Percentiles rank a stretch among this genome's conserved stretches.
Evolutionary conservation across 2,888 invertebrate genomes (phyloP).

Genomic region (Balanococcus diminutus): DNA sequence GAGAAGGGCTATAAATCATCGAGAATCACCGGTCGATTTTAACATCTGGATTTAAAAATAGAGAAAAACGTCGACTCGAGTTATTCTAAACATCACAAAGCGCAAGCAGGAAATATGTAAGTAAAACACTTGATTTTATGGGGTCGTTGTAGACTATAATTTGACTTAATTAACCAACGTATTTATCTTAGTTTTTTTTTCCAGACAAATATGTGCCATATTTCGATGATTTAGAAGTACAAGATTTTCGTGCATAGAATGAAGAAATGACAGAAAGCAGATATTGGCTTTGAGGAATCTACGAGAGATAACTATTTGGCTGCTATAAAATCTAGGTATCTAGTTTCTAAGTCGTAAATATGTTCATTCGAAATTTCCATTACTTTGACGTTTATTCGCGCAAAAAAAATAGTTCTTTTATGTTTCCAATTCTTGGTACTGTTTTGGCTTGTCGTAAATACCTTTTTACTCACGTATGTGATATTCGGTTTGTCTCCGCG

Average conservation of each 20-base stretch:
- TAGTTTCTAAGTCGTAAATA: background rate
- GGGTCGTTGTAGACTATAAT: background rate
- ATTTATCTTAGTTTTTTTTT: background rate
- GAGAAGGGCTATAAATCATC: background rate
- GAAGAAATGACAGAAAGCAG: too few species aligned
- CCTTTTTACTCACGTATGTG: background rate
- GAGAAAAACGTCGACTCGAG: background rate
- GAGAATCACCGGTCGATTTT: background rate
- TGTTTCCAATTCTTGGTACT: background rate
- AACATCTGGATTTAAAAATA: constrained; percentile 27
- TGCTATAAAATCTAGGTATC: too few species aligned
- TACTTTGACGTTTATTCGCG: background rate
- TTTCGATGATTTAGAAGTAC: background rate
- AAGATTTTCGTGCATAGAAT: background rate
- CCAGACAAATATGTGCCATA: background rate
- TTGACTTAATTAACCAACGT: background rate
- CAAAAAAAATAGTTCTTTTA: background rate
- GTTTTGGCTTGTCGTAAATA: background rate
- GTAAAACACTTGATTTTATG: background rate
- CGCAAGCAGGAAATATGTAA: background rate
- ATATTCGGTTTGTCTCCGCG: background rate
- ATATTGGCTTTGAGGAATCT: background rate
- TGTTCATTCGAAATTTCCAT: background rate
- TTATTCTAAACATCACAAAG: background rate
- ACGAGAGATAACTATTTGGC: background rate